A percentile compares a stretch with the other conserved stretches of the same genome.
Conservation (phyloP, 2,797 vertebrate genomes). For the Melopsittacus undulatus region DNA sequence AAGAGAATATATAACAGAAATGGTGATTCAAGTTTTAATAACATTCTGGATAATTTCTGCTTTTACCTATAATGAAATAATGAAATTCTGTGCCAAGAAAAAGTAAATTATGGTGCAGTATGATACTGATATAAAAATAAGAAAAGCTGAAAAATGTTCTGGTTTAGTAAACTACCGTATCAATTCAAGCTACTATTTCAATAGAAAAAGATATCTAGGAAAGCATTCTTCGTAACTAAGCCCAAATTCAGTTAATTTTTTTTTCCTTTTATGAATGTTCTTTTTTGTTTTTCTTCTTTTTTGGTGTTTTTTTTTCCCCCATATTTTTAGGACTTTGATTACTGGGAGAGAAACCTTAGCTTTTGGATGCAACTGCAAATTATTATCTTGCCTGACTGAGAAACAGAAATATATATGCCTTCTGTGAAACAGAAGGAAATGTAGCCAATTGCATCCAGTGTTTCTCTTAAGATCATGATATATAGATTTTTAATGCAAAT, state of each 20-base stretch:
- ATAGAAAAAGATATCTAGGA: background rate
- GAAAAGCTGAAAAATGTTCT: background rate
- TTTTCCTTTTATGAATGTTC: background rate
- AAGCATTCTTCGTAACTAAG: background rate
- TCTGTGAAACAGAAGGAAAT: background rate
- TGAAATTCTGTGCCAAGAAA: background rate
- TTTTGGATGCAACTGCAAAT: background rate
- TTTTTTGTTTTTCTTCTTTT: accelerated
- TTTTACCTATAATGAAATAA: background rate
- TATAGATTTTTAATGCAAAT: background rate
- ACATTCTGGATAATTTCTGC: background rate
- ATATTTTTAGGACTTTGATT: background rate
- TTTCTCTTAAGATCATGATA: background rate
- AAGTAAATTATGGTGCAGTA: background rate
- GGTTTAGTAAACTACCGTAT: background rate
- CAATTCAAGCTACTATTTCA: background rate
- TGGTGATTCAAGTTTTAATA: background rate
- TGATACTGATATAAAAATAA: background rate
- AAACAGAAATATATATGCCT: background rate
- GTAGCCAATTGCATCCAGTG: background rate
- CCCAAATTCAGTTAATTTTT: background rate
- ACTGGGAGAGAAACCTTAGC: background rate
- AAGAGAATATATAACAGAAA: background rate
- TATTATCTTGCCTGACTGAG: background rate
- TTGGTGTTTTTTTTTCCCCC: too few species aligned